Percentiles rank a stretch among this genome's conserved stretches.
Evolutionary conservation across 1,140 invertebrate genomes (phyloP).

Genomic region (Aethina tumida): DNA sequence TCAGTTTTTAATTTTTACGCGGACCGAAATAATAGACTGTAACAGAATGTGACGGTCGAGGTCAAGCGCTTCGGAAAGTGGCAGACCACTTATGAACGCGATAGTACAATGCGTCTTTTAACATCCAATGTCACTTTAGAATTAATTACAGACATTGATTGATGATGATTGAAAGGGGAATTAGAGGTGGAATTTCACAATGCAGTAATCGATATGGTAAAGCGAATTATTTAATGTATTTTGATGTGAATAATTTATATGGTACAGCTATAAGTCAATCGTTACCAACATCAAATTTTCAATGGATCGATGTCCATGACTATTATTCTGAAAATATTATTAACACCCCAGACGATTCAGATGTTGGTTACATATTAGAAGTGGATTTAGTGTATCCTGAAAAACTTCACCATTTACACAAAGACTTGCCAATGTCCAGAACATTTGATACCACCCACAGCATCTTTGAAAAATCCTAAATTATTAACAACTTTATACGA

Average conservation of each 20-base stretch:
- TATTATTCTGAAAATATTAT: conserved; percentile 26
- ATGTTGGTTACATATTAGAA: conserved; percentile 41
- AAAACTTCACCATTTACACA: conserved; percentile 25
- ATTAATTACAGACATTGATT: conserved; percentile 33
- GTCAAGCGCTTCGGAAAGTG: too few species aligned
- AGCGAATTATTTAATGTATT: conserved; percentile 37
- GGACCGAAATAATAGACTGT: too few species aligned
- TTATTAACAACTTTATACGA: conserved; percentile 28
- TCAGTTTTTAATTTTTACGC: too few species aligned
- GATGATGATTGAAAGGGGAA: conserved; percentile 30
- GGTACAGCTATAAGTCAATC: conserved; percentile 39
- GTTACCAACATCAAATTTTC: conserved; percentile 37
- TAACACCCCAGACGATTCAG: conserved; percentile 28
- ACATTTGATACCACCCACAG: conserved; percentile 14
- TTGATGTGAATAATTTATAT: conserved; percentile 47
- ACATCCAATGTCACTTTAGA: conserved; percentile 28
- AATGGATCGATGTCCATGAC: conserved; percentile 31
- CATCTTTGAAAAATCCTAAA: conserved; percentile 29
- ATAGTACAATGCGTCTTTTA: conserved; percentile 17
- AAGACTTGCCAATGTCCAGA: conserved; percentile 34
- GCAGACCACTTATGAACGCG: too few species aligned
- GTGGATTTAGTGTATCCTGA: conserved; percentile 9
- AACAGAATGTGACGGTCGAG: too few species aligned
- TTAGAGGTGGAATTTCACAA: conserved; percentile 33
- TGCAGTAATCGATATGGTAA: conserved; percentile 27